A percentile compares a stretch with the other conserved stretches of the same genome.
These are phyloP conservation scores for Gallinago stenura DNA, from an alignment of 2,797 vertebrate genomes.

Conservation along the genomic window DNA sequence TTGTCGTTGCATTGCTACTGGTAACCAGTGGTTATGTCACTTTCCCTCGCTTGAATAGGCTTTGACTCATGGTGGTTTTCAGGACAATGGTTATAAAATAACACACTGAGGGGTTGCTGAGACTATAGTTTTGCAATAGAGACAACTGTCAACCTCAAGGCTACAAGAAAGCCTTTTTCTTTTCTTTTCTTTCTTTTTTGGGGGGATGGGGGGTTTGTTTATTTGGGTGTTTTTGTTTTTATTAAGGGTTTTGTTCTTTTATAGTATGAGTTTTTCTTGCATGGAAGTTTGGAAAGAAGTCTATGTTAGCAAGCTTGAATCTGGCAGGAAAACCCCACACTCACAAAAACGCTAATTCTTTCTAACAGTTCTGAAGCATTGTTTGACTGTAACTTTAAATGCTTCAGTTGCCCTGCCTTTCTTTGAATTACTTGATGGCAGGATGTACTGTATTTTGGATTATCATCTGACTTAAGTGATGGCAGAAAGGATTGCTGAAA, in stretches of 20 bases:
- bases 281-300: background rate
- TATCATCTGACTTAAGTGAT: background rate
- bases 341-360: background rate
- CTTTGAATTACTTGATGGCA: background rate
- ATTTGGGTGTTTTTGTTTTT: background rate
- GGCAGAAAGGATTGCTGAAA: background rate
- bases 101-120: slow-evolving; percentile 5
- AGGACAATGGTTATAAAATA: slow-evolving; percentile 74
- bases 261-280: background rate
- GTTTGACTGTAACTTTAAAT: background rate
- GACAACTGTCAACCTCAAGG: background rate
- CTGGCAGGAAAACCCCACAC: background rate
- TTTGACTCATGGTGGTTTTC: slow-evolving; percentile 73
- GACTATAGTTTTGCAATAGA: slow-evolving; percentile 50
- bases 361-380: background rate
- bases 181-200: background rate
- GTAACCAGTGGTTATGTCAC: slow-evolving; percentile 70
- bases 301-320: background rate
- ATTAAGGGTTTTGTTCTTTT: background rate
- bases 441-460: background rate
- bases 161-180: background rate
- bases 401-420: background rate
- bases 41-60: slow-evolving; percentile 63
- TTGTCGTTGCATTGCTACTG: slow-evolving; percentile 56
- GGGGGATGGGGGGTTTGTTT: no score